Base-by-base conservation (phyloP, 2,888 invertebrate genomes). In the Hypercompe scribonia region DNA sequence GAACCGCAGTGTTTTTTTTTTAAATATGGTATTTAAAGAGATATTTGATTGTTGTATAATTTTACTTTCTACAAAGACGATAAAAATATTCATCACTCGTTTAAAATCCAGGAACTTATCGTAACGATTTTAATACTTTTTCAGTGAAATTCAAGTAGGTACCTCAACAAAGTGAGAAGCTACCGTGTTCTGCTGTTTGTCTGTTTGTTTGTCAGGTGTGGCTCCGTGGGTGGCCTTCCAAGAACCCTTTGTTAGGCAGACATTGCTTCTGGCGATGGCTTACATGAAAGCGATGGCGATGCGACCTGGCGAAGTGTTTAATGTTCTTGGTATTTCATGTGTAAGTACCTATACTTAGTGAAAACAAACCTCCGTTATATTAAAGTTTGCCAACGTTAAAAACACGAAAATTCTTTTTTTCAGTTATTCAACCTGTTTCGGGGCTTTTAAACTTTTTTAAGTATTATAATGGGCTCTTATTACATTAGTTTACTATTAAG, bases 161-260 rank as follows among this genome's bases (percentile, higher is more conserved):
- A 83, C 31, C 33, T 67, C 36, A 5, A 58, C 64, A 42, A 61
- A 71, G 68, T 24, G 65, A 54, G 33, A 39, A 50, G 90, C 92
- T 92, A 92, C 92, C 85, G 90, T 84, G 89, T 68, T 90, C 93
- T 93, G 93, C 85, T 72, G 81, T 88, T 84, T 84, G 88, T 93
- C 92, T 70, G 13, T 58, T 58, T 58, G 88, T 89, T 89, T 90
- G 92, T 90, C 92, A 92, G 92, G 80, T 86, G 87, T 74, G 39
- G 70, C 80, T 67, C 82, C 81, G 78, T 91, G 92, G 91, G 93
- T 93, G 94, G 94, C 85, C 90, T 94, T 91, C 94, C 75, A 13
- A 73, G 93, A 93, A 93, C 86, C 82, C 85, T 85, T 86, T 77
- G 76, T 76, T 76, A 31, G 36, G 28, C 58, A 28, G 61, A 31